Evolutionary conservation across 1,140 invertebrate species (phyloP).

Genomic region (Aphaenogaster floridana): DNA sequence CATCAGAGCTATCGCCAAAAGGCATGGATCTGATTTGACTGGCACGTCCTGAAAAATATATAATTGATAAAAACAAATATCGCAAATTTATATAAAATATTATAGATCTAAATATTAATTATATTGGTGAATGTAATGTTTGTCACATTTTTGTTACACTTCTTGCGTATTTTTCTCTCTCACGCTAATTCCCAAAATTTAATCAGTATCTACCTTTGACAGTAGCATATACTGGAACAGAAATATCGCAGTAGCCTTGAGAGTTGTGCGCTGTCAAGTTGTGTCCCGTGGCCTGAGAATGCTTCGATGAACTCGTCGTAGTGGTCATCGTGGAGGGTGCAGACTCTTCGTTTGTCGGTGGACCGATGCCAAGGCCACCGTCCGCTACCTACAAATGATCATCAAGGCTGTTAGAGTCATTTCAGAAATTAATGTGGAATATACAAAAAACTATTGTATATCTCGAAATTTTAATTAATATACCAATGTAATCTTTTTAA

Average conservation of each 20-base stretch:
- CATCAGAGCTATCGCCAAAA: slow-evolving; percentile 98
- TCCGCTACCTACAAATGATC: slow-evolving; percentile 90
- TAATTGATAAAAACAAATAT: neutral
- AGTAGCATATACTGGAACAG: slow-evolving; percentile 97
- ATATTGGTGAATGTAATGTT: neutral
- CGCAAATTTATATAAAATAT: slow-evolving; percentile 39
- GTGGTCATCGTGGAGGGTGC: slow-evolving; percentile 84
- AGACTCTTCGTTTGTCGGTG: slow-evolving; percentile 84
- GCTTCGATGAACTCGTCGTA: slow-evolving; percentile 85
- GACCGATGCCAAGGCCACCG: slow-evolving; percentile 90
- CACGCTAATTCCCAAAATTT: neutral
- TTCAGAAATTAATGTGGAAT: neutral
- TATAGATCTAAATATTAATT: neutral
- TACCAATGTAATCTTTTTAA: neutral
- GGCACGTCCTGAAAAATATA: slow-evolving; percentile 90
- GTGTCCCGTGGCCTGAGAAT: slow-evolving; percentile 84
- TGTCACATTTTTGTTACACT: neutral
- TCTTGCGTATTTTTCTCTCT: neutral
- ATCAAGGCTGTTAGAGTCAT: neutral
- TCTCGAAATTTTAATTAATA: neutral
- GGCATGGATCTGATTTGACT: slow-evolving; percentile 98
- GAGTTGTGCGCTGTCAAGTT: slow-evolving; percentile 85
- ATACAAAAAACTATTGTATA: neutral
- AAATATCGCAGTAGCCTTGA: slow-evolving; percentile 93
- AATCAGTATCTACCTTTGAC: slow-evolving; percentile 92